phyloP scores from a whole-genome alignment of 2,113 vertebrate genomes.

The Elephantulus edwardii region DNA sequence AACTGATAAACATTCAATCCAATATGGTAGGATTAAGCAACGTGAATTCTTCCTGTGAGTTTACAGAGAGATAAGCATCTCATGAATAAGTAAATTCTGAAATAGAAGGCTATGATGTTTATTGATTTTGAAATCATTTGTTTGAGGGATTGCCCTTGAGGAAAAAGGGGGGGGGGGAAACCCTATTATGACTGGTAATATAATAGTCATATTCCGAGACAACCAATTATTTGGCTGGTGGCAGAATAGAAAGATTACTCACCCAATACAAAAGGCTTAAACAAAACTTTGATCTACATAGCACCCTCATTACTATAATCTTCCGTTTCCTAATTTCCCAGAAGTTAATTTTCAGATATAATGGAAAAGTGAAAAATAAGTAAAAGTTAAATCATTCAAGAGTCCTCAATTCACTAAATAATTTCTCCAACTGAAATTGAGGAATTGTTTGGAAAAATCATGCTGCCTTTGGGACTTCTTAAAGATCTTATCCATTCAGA shows the following conservation, averaged over 20 bases:
- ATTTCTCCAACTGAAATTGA: not conserved
- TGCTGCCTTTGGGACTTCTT: not conserved
- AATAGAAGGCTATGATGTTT: constrained; percentile 78
- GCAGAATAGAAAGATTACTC: constrained; percentile 73
- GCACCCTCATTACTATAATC: constrained; percentile 20
- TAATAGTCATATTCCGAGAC: constrained; percentile 81
- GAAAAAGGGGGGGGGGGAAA: constrained; percentile 80
- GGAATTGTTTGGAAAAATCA: not conserved
- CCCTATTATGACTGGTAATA: constrained; percentile 84
- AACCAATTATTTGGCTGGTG: constrained; percentile 79
- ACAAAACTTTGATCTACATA: constrained; percentile 42
- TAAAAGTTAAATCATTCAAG: constrained; percentile 6
- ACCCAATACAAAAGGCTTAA: constrained; percentile 46
- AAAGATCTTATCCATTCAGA: not conserved
- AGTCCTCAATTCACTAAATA: constrained; percentile 21
- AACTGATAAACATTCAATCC: constrained; percentile 85
- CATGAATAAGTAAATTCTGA: constrained; percentile 87
- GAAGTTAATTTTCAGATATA: constrained; percentile 26
- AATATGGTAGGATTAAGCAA: constrained; percentile 83
- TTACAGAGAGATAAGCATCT: constrained; percentile 83
- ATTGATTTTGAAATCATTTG: constrained; percentile 86
- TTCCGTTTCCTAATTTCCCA: constrained; percentile 42
- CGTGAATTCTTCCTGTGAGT: constrained; percentile 82
- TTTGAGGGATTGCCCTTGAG: constrained; percentile 84
- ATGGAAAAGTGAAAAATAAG: constrained; percentile 43